A percentile compares a stretch with the other conserved stretches of the same genome.
These are phyloP conservation scores for Osmoderma eremita DNA, from an alignment of 2,888 invertebrate genomes.

Conservation along the genomic window DNA sequence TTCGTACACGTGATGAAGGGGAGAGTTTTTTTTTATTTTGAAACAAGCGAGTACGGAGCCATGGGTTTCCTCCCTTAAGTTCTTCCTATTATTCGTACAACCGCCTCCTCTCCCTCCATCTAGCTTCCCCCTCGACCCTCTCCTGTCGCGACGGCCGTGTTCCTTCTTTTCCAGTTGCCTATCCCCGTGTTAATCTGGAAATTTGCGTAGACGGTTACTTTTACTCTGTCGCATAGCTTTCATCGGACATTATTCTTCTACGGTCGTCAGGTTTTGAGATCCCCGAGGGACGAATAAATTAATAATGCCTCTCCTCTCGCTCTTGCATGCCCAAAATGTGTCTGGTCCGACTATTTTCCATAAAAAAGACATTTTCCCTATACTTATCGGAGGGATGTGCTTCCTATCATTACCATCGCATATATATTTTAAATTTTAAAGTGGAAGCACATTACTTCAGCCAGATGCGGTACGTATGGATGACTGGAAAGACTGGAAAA, in stretches of 20 bases:
- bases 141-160: conserved; percentile 41
- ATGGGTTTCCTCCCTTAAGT: conserved; percentile 12
- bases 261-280: conserved; percentile 54
- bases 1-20: conserved; percentile 6
- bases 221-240: conserved; percentile 50
- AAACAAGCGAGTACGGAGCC: conserved; percentile 13
- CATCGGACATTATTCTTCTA: conserved; percentile 51
- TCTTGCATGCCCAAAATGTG: conserved; percentile 52
- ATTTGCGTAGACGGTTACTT: conserved; percentile 50
- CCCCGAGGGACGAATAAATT: conserved; percentile 58
- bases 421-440: no score
- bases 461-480: no score
- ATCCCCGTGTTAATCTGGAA: conserved; percentile 39
- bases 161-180: neutral
- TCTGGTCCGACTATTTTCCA: conserved; percentile 56
- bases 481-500: no score
- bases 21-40: conserved; percentile 9
- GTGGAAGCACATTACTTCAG: no score
- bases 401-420: no score
- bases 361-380: conserved; percentile 52
- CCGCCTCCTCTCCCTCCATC: conserved; percentile 16
- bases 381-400: conserved; percentile 47
- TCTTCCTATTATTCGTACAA: conserved; percentile 27
- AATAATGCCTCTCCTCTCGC: conserved; percentile 57
- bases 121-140: conserved; percentile 42